Evolutionary conservation across 2,113 vertebrate species (phyloP), one percentile per base, ranked within the genome.

Genomic region (Agelaius tricolor): DNA sequence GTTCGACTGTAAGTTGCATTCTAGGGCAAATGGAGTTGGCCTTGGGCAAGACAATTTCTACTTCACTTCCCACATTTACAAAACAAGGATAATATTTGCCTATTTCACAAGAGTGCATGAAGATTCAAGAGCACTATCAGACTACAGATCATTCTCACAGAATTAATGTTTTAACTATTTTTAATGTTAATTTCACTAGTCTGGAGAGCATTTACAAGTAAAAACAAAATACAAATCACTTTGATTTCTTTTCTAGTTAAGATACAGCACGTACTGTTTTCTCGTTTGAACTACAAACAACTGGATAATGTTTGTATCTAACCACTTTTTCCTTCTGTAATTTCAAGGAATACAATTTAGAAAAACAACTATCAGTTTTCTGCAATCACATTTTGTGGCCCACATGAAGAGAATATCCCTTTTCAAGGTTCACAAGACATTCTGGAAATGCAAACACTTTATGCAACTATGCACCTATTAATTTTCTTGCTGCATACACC

Each of bases 31-130:
- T 13, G 61, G 81, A 95, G 77, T 73, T 95, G 83, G 90, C 88
- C 94, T 95, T 96, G 82, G 95, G 94, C 93, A 96, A 95, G 89
- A 87, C 66, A 94, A 86, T 96, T 96, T 96, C 93, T 96, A 88
- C 81, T 94, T 91, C 83, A 62, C 91, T 96, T 96, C 90, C 75
- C 92, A 93, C 91, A 96, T 89, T 67, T 84, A 93, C 67, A 94
- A 96, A 95, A 90, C 71, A 95, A 93, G 82, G 55, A 71, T 82
- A 90, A 28, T 80, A 93, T 91, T 97, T 96, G 93, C 79, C 58
- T 95, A 37, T 89, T 91, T 94, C 91, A 89, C 78, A 89, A 85
- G 94, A 87, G 43, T 5, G 39, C 54, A 94, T 7, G 35, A 86
- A 93, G 74, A 91, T 80, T 75, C 81, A 82, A 82, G 20, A 89